Evolutionary conservation across 2,113 vertebrate species (phyloP).

Genomic region (Rhabdomys dilectus): DNA sequence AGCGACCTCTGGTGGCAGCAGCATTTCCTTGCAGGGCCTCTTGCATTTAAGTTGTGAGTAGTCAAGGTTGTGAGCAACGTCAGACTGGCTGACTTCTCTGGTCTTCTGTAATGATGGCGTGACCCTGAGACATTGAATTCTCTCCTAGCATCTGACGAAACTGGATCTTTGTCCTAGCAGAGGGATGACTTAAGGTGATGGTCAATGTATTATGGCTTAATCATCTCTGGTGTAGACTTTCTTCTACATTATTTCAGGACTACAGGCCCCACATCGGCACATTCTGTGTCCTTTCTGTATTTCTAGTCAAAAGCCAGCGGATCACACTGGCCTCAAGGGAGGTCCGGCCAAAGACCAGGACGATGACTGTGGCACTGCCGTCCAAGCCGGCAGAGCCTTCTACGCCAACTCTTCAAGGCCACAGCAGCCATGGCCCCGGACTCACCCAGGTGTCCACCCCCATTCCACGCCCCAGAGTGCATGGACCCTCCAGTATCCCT

Average conservation of each 20-base stretch:
- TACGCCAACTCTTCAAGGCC: neutral
- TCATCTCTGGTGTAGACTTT: neutral
- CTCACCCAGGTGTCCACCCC: neutral
- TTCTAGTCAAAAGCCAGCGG: constrained; percentile 70
- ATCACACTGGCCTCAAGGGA: neutral
- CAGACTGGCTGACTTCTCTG: neutral
- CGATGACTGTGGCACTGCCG: neutral
- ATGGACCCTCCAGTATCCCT: neutral
- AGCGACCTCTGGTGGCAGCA: constrained; percentile 59
- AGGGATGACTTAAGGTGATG: neutral
- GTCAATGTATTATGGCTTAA: neutral
- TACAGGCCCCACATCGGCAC: neutral
- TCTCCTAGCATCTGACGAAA: neutral
- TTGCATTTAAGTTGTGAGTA: rapidly evolving
- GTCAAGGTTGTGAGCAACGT: neutral
- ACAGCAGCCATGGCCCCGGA: neutral
- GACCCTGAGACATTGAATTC: neutral
- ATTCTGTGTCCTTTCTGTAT: neutral
- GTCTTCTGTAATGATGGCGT: neutral
- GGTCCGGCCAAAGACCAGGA: neutral
- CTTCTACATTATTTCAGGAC: neutral
- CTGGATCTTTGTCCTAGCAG: neutral
- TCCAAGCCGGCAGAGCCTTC: neutral
- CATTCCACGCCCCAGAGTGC: neutral
- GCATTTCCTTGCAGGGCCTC: constrained; percentile 41